Percentiles rank a stretch among this genome's conserved stretches.
Conservation (phyloP, 2,113 vertebrate genomes). For the Cervus canadensis region DNA sequence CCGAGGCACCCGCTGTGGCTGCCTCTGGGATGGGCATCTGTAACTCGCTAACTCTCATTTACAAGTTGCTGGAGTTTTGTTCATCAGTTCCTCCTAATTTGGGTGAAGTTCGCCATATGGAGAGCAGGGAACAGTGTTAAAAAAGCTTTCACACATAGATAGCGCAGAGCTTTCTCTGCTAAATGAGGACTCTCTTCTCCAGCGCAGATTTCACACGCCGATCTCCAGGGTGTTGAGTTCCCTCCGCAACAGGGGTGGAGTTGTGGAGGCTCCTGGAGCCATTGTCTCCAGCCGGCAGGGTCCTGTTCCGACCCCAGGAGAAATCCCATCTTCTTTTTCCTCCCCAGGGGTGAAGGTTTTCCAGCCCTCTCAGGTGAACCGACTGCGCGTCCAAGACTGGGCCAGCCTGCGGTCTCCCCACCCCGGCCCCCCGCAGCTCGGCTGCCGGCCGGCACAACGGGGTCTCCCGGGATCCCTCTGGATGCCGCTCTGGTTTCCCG, state of each 20-base stretch:
- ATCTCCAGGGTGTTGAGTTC: slow-evolving; percentile 78
- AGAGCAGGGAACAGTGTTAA: slow-evolving; percentile 74
- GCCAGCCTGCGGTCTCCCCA: not conserved
- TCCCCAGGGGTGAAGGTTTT: slow-evolving; percentile 36
- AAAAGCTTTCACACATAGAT: slow-evolving; percentile 79
- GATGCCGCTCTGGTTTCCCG: slow-evolving; percentile 62
- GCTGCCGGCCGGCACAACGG: not conserved
- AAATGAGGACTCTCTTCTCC: slow-evolving; percentile 76
- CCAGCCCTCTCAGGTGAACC: slow-evolving; percentile 49
- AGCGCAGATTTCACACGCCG: slow-evolving; percentile 78
- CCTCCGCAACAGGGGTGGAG: slow-evolving; percentile 69
- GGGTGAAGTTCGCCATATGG: slow-evolving; percentile 79
- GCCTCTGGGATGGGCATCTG: not conserved
- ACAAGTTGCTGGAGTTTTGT: slow-evolving; percentile 60
- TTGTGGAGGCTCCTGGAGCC: slow-evolving; percentile 46
- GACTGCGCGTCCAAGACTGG: not conserved
- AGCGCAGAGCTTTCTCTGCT: slow-evolving; percentile 73
- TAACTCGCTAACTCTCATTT: slow-evolving; percentile 21
- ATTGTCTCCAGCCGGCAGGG: slow-evolving; percentile 64
- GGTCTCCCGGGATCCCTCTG: slow-evolving; percentile 67
- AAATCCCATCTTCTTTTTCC: slow-evolving; percentile 72
- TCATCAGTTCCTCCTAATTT: slow-evolving; percentile 59
- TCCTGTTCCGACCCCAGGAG: slow-evolving; percentile 73
- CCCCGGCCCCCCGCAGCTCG: not conserved
- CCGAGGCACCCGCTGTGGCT: fast-evolving